Percentiles rank a stretch among this genome's conserved stretches.
phyloP scores from a whole-genome alignment of 2,797 vertebrate genomes.

The Myripristis jacobus region DNA sequence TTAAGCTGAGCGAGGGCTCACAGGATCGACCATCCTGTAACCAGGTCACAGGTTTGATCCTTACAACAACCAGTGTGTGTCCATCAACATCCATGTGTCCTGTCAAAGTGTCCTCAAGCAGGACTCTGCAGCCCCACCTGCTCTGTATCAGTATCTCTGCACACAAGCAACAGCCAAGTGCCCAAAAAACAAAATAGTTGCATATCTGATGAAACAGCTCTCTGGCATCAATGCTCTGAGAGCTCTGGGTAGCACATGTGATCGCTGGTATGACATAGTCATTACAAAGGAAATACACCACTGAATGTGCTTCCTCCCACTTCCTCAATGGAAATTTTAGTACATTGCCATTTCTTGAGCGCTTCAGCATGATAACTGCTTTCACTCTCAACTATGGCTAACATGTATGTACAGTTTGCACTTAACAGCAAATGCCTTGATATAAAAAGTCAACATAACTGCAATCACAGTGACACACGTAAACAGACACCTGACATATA shows the following conservation, averaged over 20 bases:
- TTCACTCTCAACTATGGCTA: slow-evolving; percentile 67
- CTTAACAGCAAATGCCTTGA: slow-evolving; percentile 42
- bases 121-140: background rate
- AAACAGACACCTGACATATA: slow-evolving; percentile 11
- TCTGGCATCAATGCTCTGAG: slow-evolving; percentile 67
- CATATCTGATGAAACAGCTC: slow-evolving; percentile 32
- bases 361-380: slow-evolving; percentile 48
- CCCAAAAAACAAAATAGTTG: slow-evolving; percentile 2
- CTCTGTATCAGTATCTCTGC: background rate
- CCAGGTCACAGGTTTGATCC: background rate
- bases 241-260: slow-evolving; percentile 74
- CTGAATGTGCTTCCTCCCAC: slow-evolving; percentile 68
- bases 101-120: slow-evolving; percentile 3
- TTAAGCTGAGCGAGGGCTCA: background rate
- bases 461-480: slow-evolving; percentile 4
- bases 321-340: slow-evolving; percentile 81
- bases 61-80: slow-evolving; percentile 13
- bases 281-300: slow-evolving; percentile 81
- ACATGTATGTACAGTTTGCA: slow-evolving; percentile 66
- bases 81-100: slow-evolving; percentile 19
- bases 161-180: background rate
- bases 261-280: slow-evolving; percentile 86
- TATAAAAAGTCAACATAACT: slow-evolving; percentile 25
- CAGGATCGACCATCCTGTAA: slow-evolving; percentile 1
- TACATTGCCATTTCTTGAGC: slow-evolving; percentile 70